A percentile compares a stretch with the other conserved stretches of the same genome.
Conservation (phyloP, 1,140 invertebrate genomes). For the Dendrolimus kikuchii region DNA sequence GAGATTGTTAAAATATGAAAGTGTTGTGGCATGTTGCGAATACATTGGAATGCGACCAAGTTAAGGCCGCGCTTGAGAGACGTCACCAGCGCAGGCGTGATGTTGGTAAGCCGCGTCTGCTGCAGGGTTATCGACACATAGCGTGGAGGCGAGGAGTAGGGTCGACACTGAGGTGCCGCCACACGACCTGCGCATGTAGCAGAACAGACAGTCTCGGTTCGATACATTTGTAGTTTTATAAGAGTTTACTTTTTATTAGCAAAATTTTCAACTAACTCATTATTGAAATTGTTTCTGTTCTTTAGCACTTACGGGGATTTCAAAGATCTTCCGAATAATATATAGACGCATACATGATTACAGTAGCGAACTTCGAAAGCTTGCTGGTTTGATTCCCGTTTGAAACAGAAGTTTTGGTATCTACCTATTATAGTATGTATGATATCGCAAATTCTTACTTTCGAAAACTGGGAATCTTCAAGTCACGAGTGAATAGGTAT, state of each 20-base stretch:
- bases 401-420: no score
- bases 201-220: conserved; percentile 52
- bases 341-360: no score
- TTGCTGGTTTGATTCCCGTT: no score
- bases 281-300: no score
- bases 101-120: conserved; percentile 49
- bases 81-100: conserved; percentile 57
- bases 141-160: conserved; percentile 53
- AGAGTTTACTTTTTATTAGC: conserved; percentile 9
- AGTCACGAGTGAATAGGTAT: no score
- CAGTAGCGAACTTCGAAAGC: no score
- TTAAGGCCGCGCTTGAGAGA: conserved; percentile 49
- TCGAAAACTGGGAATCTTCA: no score
- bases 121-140: conserved; percentile 67
- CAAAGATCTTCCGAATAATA: no score
- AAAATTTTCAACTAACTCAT: conserved; percentile 11
- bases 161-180: conserved; percentile 34
- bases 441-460: no score
- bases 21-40: conserved; percentile 32
- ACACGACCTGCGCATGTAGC: conserved; percentile 42
- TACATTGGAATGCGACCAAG: conserved; percentile 53
- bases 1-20: conserved; percentile 20
- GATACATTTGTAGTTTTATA: conserved; percentile 29
- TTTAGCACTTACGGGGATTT: no score
- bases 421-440: no score